phyloP scores from a whole-genome alignment of 2,888 invertebrate species.

The Selenia dentaria region DNA sequence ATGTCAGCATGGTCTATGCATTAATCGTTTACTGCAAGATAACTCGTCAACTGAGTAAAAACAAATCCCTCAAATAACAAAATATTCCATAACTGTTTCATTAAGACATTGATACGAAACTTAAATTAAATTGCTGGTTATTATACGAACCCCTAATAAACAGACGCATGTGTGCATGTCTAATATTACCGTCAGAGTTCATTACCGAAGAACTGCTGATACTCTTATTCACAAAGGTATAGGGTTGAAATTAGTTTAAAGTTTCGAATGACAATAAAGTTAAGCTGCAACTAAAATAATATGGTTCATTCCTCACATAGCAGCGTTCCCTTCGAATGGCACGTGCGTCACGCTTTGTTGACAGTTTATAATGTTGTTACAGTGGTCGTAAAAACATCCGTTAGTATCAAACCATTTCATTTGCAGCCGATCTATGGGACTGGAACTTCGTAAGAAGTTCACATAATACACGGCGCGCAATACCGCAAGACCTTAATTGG shows the following conservation, averaged over 20 bases:
- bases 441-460: no score
- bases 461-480: no score
- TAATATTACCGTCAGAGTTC: slow-evolving; percentile 45
- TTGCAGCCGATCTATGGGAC: no score
- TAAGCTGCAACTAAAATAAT: slow-evolving; percentile 35
- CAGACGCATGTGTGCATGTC: slow-evolving; percentile 67
- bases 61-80: no score
- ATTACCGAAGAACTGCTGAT: slow-evolving; percentile 13
- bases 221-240: slow-evolving; percentile 2
- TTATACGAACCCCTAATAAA: slow-evolving; percentile 56
- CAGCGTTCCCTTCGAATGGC: slow-evolving; percentile 43
- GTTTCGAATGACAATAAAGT: slow-evolving; percentile 22
- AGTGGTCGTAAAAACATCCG: slow-evolving; percentile 58
- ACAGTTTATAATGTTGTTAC: slow-evolving; percentile 53
- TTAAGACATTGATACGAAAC: slow-evolving; percentile 43
- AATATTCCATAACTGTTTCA: slow-evolving; percentile 47
- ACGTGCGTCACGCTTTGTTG: slow-evolving; percentile 56
- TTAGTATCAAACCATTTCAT: slow-evolving; percentile 36
- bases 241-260: slow-evolving; percentile 14
- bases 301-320: slow-evolving; percentile 28
- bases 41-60: no score
- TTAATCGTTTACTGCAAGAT: no score
- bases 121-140: slow-evolving; percentile 55
- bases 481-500: no score
- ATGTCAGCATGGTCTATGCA: no score